phyloP scores from a whole-genome alignment of 2,113 vertebrate species.

The Chrysochloris asiatica region DNA sequence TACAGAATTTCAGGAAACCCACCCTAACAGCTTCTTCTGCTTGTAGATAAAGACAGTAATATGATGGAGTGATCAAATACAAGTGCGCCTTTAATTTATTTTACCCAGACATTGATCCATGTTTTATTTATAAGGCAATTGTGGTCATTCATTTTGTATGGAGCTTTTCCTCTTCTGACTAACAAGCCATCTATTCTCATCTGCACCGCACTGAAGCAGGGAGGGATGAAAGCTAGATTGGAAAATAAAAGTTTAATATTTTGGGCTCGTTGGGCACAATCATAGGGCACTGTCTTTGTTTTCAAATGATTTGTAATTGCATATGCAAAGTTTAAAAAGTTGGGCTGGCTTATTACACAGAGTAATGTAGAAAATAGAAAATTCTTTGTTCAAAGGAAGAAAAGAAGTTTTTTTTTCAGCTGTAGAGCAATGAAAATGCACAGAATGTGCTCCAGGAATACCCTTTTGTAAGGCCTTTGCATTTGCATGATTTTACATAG shows the following conservation, averaged over 20 bases:
- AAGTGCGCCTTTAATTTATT: conserved; percentile 74
- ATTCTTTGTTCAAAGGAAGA: conserved; percentile 27
- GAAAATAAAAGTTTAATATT: conserved; percentile 74
- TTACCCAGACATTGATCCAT: conserved; percentile 64
- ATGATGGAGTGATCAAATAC: conserved; percentile 65
- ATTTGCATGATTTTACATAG: background rate
- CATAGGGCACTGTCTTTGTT: conserved; percentile 41
- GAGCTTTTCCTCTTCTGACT: conserved; percentile 52
- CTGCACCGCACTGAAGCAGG: conserved; percentile 10
- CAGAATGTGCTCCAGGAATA: background rate
- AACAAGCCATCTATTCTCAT: conserved; percentile 69
- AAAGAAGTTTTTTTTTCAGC: background rate
- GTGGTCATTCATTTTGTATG: conserved; percentile 69
- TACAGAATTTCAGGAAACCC: conserved; percentile 62
- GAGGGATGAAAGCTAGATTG: conserved; percentile 65
- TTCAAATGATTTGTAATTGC: conserved; percentile 49
- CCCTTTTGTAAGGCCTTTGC: background rate
- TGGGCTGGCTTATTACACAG: background rate
- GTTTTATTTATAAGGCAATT: conserved; percentile 70
- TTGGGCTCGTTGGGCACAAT: conserved; percentile 69
- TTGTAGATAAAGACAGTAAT: conserved; percentile 58
- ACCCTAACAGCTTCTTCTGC: conserved; percentile 10
- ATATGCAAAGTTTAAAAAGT: background rate
- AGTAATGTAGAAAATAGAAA: background rate
- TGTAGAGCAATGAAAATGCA: conserved; percentile 51